Evolutionary conservation across 2,888 invertebrate species (phyloP), one percentile per base, ranked within the genome.

Genomic region (Patella caerulea): DNA sequence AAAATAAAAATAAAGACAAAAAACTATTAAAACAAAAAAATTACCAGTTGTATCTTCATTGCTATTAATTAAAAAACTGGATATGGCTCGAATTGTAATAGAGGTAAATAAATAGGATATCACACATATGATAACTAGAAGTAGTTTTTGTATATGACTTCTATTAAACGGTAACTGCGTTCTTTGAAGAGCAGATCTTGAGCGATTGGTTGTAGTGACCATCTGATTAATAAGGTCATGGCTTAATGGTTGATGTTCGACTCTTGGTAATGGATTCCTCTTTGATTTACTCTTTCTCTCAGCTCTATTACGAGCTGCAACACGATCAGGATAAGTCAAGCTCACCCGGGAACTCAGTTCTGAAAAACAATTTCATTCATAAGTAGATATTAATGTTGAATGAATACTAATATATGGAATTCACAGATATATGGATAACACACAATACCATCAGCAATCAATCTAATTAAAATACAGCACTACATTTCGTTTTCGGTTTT

Each of bases 281-380:
- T 75, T 75, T 29, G 75, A 70, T 71, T 54, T 70, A 7, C 53
- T 70, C 52, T 71, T 75, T 19, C 71, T 69, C 54, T 75, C 75
- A 3, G 29, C 54, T 14, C 75, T n/a, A 14, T 70, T 71, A 24
- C 75, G 69, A 19, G 53, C 55, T 34, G 54, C 56, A 71, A 34
- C 53, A 17, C 55, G 3, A 9, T 24, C 71, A 9, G 34, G 19
- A 55, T 70, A 75, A 71, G 70, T 70, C 54, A 17, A 9, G 55
- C 70, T 75, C 69, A 75, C 17, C 7, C 55, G 75, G 9, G 34
- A 15, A 55, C 34, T 55, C 55, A 75, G 55, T 24, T 75, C 75
- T 75, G 55, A 17, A 71, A 54, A 29, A n/a, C 15, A 56, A 3
- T 45, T 45, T 45, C 7, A 45, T 45, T 45, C 45, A 45, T 45